phyloP scores from a whole-genome alignment of 2,113 vertebrate genomes.

The Pluvianellus socialis region DNA sequence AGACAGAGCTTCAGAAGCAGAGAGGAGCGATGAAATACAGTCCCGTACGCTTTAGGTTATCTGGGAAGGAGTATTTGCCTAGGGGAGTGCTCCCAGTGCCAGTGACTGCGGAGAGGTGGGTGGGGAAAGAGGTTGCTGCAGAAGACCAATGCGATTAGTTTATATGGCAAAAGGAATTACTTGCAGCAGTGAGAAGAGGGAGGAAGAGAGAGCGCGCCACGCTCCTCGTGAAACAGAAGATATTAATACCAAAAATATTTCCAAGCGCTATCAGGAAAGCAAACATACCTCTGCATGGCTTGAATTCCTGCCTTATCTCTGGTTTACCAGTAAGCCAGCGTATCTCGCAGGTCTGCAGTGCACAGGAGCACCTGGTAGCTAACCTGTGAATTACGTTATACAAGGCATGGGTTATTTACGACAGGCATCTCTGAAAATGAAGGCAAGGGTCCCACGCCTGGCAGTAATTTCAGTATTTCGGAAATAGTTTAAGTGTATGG shows the following conservation, averaged over 20 bases:
- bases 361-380: background rate
- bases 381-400: background rate
- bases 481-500: background rate
- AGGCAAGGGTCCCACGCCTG: background rate
- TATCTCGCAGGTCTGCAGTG: fast-evolving
- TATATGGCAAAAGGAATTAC: background rate
- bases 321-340: fast-evolving
- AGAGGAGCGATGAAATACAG: background rate
- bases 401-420: background rate
- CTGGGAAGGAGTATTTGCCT: background rate
- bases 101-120: fast-evolving
- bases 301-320: background rate
- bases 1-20: background rate
- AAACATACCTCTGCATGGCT: fast-evolving
- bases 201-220: background rate
- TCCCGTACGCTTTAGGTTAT: background rate
- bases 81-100: background rate
- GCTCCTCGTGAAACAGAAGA: background rate
- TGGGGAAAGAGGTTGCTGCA: background rate
- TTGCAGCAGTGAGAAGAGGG: background rate
- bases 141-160: background rate
- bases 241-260: background rate
- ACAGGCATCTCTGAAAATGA: background rate
- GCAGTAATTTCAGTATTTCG: background rate
- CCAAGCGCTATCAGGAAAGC: background rate